phyloP scores from a whole-genome alignment of 2,113 vertebrate species.

The Phalacrocorax pelagicus region DNA sequence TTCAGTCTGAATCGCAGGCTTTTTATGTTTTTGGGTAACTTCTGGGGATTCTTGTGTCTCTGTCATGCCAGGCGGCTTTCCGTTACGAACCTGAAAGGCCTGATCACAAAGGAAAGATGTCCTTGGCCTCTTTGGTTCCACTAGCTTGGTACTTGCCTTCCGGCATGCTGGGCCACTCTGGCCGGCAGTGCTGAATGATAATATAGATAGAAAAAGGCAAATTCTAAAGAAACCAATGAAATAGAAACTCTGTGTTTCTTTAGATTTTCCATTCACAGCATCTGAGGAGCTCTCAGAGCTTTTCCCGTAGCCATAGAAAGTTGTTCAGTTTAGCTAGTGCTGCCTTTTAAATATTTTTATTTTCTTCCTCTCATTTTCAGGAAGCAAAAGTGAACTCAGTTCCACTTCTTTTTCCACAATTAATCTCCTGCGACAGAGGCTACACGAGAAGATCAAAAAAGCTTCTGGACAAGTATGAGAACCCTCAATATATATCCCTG shows the following conservation, averaged over 20 bases:
- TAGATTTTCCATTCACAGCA: not conserved
- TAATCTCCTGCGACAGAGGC: constrained; percentile 84
- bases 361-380: constrained; percentile 53
- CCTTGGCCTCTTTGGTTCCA: not conserved
- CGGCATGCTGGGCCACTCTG: not conserved
- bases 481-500: not conserved
- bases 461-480: constrained; percentile 83
- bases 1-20: not conserved
- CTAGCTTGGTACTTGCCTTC: not conserved
- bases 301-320: not conserved
- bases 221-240: not conserved
- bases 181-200: not conserved
- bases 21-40: not conserved
- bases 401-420: constrained; percentile 81
- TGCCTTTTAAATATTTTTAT: not conserved
- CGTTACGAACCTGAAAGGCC: not conserved
- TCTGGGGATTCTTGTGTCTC: not conserved
- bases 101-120: not conserved
- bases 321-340: not conserved
- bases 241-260: not conserved
- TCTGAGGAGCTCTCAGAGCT: not conserved
- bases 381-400: not conserved
- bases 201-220: not conserved
- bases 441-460: constrained; percentile 90
- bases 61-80: not conserved